Percentiles rank a stretch among this genome's conserved stretches.
Evolutionary conservation across 2,797 vertebrate genomes (phyloP).

Genomic region (Danio tinwini): DNA sequence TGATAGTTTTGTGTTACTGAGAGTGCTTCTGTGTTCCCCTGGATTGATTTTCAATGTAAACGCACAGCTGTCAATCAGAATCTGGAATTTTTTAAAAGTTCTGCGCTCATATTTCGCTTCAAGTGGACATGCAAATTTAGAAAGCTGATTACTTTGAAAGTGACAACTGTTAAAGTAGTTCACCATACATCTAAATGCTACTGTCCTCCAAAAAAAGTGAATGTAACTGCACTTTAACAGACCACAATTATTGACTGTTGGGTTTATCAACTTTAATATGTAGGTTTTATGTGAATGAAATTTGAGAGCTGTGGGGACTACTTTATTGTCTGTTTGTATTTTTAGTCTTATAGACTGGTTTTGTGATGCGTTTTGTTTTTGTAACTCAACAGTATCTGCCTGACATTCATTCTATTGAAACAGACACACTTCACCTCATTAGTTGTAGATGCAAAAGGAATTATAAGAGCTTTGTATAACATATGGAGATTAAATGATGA

Average conservation of each 20-base stretch:
- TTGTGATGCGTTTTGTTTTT: neutral
- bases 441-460: neutral
- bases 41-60: neutral
- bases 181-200: too few relatives aligned
- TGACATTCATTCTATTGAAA: conserved; percentile 5
- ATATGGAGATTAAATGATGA: neutral
- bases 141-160: too few relatives aligned
- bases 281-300: neutral
- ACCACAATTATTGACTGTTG: too few relatives aligned
- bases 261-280: neutral
- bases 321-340: neutral
- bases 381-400: neutral
- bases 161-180: too few relatives aligned
- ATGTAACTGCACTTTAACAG: neutral
- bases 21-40: neutral
- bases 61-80: too few relatives aligned
- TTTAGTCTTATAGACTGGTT: neutral
- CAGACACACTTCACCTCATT: too few relatives aligned
- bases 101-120: too few relatives aligned
- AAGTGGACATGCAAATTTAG: too few relatives aligned
- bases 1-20: neutral
- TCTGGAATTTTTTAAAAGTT: too few relatives aligned
- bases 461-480: neutral
- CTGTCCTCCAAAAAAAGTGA: too few relatives aligned
- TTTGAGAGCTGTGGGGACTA: neutral